Evolutionary conservation across 1,140 invertebrate species (phyloP), one percentile per base, ranked within the genome.

Genomic region (Samia ricini): DNA sequence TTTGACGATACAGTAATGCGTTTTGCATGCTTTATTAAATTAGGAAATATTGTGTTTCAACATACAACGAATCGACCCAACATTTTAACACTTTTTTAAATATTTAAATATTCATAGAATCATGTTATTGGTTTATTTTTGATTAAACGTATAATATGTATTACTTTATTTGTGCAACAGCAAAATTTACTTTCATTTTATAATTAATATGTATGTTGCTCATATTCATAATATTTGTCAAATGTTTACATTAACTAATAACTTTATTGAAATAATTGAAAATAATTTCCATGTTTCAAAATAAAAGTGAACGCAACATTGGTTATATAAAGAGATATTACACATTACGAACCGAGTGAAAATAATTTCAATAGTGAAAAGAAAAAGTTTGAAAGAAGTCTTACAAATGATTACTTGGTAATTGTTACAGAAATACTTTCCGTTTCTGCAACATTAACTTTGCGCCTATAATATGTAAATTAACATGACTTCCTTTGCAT

Each of bases 1-100:
- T 60, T 62, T 64, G 58, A 64, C 61, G 61, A 62, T 21, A 56
- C 20, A 2, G 54, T 26, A 21, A 52, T 52, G 10, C 6, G 6
- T 7, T 10, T 10, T 20, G 7, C 19, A 21, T 19, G 19, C 18
- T n/a, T 52, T 21, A 52, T 52, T 21, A 52, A 21, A 19, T 52
- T 42, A 5, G 33, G n/a, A 42, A 42, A 42, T 2, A 15, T 12
- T 42, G 7, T 42, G 33, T 1, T 2, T 42, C 12, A 12, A 36
- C 33, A 36, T 36, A 8, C 33, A 12, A 12, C 12, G n/a, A 42
- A 3, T 15, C 33, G 12, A 42, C 7, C 12, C 3, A 42, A 42
- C 33, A 15, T 10, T 42, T 15, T 42, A 0, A 15, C 12, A 42
- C 12, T 15, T 42, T 15, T 5, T 8, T 42, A 15, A 42, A 42